A percentile compares a stretch with the other conserved stretches of the same genome.
Evolutionary conservation across 2,113 vertebrate genomes (phyloP).

Genomic region (Procavia capensis): DNA sequence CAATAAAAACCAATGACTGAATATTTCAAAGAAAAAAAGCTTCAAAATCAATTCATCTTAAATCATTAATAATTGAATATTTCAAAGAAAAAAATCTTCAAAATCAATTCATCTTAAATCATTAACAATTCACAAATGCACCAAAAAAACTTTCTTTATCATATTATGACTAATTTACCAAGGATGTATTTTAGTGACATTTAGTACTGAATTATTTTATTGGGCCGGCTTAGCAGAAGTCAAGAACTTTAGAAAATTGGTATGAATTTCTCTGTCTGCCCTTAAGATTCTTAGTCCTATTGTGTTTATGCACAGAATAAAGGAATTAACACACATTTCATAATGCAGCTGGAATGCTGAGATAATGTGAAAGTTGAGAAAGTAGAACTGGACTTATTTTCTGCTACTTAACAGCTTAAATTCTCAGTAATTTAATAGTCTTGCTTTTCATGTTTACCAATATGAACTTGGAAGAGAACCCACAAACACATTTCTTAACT

Average conservation of each 20-base stretch:
- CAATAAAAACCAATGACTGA: constrained; percentile 1
- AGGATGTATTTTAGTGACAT: background rate
- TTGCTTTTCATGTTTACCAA: constrained; percentile 61
- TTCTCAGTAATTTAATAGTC: constrained; percentile 34
- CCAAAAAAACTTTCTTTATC: constrained; percentile 10
- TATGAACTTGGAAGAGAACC: background rate
- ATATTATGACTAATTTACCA: constrained; percentile 26
- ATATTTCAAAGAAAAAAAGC: constrained; percentile 2
- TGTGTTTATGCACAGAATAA: constrained; percentile 46
- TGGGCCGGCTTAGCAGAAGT: background rate
- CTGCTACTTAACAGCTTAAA: constrained; percentile 57
- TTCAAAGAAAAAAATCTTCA: constrained; percentile 18
- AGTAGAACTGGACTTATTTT: constrained; percentile 35
- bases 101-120: constrained; percentile 34
- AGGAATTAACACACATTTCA: constrained; percentile 58
- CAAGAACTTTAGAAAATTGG: constrained; percentile 38
- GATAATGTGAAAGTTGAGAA: constrained; percentile 73
- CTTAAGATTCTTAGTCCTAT: constrained; percentile 27
- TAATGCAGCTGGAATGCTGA: constrained; percentile 69
- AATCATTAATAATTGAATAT: constrained; percentile 23
- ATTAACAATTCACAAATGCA: background rate
- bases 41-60: constrained; percentile 26
- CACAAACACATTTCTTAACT: constrained; percentile 34
- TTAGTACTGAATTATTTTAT: constrained; percentile 44
- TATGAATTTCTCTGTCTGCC: constrained; percentile 3